These are phyloP conservation scores for Girardinus metallicus DNA, from an alignment of 2,797 vertebrate genomes.

Conservation along the genomic window DNA sequence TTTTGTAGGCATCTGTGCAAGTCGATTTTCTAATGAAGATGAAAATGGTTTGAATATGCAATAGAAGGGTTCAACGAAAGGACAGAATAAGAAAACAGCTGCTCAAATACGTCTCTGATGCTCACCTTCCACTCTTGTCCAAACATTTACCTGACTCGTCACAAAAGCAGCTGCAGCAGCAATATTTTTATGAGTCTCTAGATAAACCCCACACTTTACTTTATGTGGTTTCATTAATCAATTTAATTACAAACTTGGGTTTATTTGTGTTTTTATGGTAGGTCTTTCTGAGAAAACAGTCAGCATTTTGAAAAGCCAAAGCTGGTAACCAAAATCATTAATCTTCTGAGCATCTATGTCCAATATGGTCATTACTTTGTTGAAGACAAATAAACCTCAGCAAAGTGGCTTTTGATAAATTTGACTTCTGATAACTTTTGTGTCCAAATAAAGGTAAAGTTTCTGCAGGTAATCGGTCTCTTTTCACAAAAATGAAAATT, in stretches of 20 bases:
- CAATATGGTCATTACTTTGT: not conserved
- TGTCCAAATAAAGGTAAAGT: not conserved
- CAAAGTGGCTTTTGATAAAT: not conserved
- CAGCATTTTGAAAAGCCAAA: not conserved
- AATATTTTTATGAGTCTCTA: conserved; percentile 13
- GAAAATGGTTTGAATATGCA: conserved; percentile 45
- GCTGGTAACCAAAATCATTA: not conserved
- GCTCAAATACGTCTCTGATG: conserved; percentile 7
- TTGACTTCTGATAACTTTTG: not conserved
- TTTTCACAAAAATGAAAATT: not conserved
- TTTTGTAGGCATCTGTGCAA: not conserved
- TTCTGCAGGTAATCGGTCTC: not conserved
- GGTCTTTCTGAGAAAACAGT: not conserved
- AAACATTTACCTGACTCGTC: conserved; percentile 41
- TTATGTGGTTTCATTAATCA: not conserved
- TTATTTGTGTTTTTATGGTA: not conserved
- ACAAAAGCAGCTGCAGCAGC: conserved; percentile 13
- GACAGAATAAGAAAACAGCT: conserved; percentile 58
- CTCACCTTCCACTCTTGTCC: conserved; percentile 35
- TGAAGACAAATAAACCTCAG: not conserved
- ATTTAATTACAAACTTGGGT: not conserved
- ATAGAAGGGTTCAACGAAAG: conserved; percentile 47
- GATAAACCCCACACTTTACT: conserved; percentile 4
- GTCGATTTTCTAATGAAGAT: conserved; percentile 32
- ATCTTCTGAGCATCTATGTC: not conserved